Evolutionary conservation across 2,888 invertebrate genomes (phyloP).

Genomic region (Seira ritae): DNA sequence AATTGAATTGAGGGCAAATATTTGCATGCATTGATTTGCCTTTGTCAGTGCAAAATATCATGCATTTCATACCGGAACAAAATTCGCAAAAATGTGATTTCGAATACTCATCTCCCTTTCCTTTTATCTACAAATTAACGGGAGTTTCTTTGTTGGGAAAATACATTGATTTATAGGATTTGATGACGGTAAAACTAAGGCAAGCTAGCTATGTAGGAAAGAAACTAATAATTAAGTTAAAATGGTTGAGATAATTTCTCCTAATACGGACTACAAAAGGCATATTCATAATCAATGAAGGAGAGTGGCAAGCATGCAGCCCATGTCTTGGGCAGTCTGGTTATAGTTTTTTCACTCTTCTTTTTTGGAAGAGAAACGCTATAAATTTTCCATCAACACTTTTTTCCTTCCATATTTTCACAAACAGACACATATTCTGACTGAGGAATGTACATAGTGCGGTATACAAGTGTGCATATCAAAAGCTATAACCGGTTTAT

Average conservation of each 20-base stretch:
- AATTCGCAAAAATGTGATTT: no score
- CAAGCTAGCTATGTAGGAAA: neutral
- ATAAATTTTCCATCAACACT: neutral
- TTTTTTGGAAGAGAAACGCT: constrained; percentile 1
- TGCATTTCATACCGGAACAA: no score
- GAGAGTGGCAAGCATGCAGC: neutral
- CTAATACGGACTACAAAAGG: neutral
- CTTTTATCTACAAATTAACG: no score
- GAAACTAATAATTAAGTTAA: constrained; percentile 48
- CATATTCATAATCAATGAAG: neutral
- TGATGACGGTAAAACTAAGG: neutral
- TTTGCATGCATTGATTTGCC: no score
- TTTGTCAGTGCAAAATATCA: no score
- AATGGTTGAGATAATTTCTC: constrained; percentile 35
- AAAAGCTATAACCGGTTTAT: constrained; percentile 34
- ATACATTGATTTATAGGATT: neutral
- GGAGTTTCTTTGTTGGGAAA: no score
- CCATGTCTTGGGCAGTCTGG: neutral
- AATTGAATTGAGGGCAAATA: no score
- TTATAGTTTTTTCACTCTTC: neutral
- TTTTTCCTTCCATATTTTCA: neutral
- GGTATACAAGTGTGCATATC: neutral
- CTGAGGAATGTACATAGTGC: no score
- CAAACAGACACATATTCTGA: no score
- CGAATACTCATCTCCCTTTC: no score